Conservation (phyloP, 1,140 invertebrate genomes). For the Platyscapa corneri region DNA sequence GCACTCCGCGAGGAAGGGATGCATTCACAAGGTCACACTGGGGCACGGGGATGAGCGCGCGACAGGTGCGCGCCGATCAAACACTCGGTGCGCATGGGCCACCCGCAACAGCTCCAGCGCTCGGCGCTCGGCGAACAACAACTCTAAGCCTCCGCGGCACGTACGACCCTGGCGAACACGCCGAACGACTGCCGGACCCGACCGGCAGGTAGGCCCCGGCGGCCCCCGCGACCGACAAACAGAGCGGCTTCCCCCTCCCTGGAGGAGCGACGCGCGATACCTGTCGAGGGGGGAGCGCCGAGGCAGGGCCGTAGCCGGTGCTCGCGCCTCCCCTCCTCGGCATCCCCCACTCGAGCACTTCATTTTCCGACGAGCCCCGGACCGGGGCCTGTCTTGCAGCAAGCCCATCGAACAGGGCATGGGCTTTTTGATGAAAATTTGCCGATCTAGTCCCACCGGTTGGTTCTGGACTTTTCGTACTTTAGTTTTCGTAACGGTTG, state of each 20-base stretch:
- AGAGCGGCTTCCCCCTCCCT: not conserved
- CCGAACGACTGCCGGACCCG: constrained; percentile 44
- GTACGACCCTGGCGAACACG: constrained; percentile 46
- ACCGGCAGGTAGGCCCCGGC: constrained; percentile 23
- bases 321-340: too few relatives aligned
- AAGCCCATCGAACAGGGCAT: not conserved
- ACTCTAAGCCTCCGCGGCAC: constrained; percentile 4
- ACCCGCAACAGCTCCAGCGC: not conserved
- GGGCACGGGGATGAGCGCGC: not conserved
- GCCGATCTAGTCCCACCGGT: too few relatives aligned
- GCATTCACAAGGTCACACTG: not conserved
- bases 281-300: not conserved
- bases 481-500: too few relatives aligned
- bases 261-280: not conserved
- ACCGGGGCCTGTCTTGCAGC: too few relatives aligned
- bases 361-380: too few relatives aligned
- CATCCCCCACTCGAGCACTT: too few relatives aligned
- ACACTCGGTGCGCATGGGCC: not conserved
- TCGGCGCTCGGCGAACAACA: too few relatives aligned
- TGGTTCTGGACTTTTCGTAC: too few relatives aligned
- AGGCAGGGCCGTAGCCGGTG: not conserved
- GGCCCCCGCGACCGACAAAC: not conserved
- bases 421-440: too few relatives aligned
- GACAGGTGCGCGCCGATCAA: not conserved
- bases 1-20: not conserved